These are phyloP conservation scores for Hemiscyllium ocellatum DNA, from an alignment of 2,113 vertebrate genomes.

Conservation along the genomic window DNA sequence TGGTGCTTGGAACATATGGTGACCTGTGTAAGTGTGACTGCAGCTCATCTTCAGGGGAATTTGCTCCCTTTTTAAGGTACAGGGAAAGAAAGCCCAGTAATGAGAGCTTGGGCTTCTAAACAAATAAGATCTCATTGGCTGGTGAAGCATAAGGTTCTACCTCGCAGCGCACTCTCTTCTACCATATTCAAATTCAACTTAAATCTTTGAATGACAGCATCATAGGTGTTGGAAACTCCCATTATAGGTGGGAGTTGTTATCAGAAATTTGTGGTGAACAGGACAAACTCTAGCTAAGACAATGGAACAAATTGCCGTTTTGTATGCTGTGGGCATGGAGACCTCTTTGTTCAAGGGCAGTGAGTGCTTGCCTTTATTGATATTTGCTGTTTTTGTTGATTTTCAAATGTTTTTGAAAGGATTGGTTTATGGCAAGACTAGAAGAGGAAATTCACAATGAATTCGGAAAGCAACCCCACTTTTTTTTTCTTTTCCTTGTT, in stretches of 20 bases:
- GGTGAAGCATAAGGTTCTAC: slow-evolving; percentile 19
- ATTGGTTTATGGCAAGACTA: not conserved
- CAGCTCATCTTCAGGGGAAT: not conserved
- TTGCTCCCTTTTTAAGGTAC: not conserved
- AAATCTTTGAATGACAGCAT: not conserved
- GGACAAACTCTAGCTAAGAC: not conserved
- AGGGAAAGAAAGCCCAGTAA: not conserved
- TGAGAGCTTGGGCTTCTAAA: not conserved
- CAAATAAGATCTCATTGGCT: not conserved
- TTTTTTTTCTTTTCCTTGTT: not conserved
- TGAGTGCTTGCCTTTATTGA: not conserved
- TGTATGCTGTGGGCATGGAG: not conserved
- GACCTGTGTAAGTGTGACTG: not conserved
- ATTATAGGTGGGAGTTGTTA: too few species aligned
- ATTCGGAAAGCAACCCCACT: not conserved
- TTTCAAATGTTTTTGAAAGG: not conserved
- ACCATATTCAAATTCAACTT: not conserved
- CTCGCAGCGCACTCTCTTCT: not conserved
- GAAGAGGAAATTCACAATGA: not conserved
- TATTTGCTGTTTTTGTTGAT: not conserved
- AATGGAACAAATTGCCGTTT: not conserved
- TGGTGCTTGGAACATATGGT: not conserved
- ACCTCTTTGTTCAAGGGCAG: not conserved
- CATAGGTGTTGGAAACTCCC: slow-evolving; percentile 12
- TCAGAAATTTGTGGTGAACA: not conserved